Percentiles rank a stretch among this genome's conserved stretches.
Evolutionary conservation across 2,888 invertebrate genomes (phyloP).

Genomic region (Nebria salina): DNA sequence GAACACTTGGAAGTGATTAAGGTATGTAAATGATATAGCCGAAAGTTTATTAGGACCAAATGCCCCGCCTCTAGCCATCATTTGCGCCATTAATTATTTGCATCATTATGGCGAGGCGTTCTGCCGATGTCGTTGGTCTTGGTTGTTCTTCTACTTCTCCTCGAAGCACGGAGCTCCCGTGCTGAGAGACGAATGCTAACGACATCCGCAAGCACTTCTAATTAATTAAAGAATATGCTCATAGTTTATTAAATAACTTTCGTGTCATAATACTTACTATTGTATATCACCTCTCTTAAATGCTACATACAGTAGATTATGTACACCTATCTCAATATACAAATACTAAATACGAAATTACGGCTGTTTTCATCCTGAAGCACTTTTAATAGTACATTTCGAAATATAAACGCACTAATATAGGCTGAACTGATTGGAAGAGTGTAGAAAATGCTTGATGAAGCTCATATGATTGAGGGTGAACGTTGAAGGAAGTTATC

Average conservation of each 20-base stretch:
- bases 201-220: slow-evolving; percentile 49
- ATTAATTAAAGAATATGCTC: slow-evolving; percentile 50
- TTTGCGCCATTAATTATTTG: slow-evolving; percentile 52
- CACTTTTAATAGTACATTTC: too few species aligned
- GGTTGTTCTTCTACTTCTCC: neutral
- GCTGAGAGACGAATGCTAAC: slow-evolving; percentile 51
- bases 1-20: slow-evolving; percentile 33
- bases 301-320: neutral
- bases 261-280: slow-evolving; percentile 36
- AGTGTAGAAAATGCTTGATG: too few species aligned
- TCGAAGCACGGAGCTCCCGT: slow-evolving; percentile 5
- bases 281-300: slow-evolving; percentile 27
- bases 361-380: too few species aligned
- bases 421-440: too few species aligned
- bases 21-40: slow-evolving; percentile 41
- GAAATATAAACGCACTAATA: too few species aligned
- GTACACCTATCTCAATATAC: neutral
- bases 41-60: slow-evolving; percentile 38
- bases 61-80: slow-evolving; percentile 49
- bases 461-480: too few species aligned
- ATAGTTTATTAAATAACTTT: slow-evolving; percentile 49
- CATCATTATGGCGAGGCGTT: slow-evolving; percentile 48
- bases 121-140: slow-evolving; percentile 8
- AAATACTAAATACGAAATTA: too few species aligned
- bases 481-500: too few species aligned